Conservation (phyloP, 2,113 vertebrate genomes). For the Tapirus terrestris region DNA sequence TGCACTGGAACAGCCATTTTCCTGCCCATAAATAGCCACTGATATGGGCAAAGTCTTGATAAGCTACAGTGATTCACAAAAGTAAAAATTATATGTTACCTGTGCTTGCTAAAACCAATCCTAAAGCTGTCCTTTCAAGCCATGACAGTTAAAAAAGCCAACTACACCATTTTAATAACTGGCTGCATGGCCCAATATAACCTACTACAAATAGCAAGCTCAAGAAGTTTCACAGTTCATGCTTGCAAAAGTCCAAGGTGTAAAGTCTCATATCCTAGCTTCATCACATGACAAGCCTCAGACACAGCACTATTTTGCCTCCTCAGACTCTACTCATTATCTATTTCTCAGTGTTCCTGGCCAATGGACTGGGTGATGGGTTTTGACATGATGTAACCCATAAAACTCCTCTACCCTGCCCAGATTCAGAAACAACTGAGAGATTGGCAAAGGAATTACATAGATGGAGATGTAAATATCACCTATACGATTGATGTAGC, state of each 20-base stretch:
- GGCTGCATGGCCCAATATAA: background rate
- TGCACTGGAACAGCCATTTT: background rate
- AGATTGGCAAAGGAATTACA: background rate
- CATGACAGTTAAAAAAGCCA: background rate
- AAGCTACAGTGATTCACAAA: background rate
- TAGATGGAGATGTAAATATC: background rate
- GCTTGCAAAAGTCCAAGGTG: background rate
- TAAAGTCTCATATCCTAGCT: background rate
- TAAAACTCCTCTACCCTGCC: background rate
- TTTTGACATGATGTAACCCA: background rate
- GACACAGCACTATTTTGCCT: background rate
- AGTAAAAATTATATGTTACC: background rate
- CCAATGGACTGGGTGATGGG: background rate
- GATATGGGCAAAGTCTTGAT: background rate
- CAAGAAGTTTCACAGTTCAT: background rate
- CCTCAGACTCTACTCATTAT: background rate
- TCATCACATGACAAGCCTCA: background rate
- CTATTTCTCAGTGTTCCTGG: background rate
- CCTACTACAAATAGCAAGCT: background rate
- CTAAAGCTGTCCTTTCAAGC: background rate
- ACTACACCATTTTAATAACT: background rate
- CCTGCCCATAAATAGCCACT: background rate
- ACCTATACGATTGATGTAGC: background rate
- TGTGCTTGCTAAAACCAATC: background rate
- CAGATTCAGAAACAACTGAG: background rate